Percentiles rank a stretch among this genome's conserved stretches.
Conservation (phyloP, 1,140 invertebrate species). For the Temnothorax longispinosus region DNA sequence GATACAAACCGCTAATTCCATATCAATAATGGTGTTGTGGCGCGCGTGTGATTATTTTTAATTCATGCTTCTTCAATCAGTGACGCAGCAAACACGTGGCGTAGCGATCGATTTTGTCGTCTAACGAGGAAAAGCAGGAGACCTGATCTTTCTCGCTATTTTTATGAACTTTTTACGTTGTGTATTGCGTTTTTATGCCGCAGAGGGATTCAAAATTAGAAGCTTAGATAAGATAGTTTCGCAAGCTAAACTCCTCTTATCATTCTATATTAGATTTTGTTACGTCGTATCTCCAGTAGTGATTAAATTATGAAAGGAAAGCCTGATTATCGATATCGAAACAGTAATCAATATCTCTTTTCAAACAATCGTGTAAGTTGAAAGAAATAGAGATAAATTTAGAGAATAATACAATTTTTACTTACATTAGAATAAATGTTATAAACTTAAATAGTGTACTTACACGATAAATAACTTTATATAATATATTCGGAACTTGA, state of each 20-base stretch:
- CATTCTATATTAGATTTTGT: not conserved
- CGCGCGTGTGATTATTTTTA: slow-evolving; percentile 59
- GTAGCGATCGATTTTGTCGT: slow-evolving; percentile 51
- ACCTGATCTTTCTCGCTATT: slow-evolving; percentile 42
- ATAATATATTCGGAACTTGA: not conserved
- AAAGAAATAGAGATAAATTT: not conserved
- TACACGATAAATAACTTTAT: not conserved
- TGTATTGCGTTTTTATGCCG: slow-evolving; percentile 21
- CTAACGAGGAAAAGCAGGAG: slow-evolving; percentile 36
- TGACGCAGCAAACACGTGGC: slow-evolving; percentile 56
- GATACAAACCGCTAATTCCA: slow-evolving; percentile 32
- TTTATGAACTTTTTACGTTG: slow-evolving; percentile 48
- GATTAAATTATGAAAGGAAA: not conserved
- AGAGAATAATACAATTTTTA: not conserved
- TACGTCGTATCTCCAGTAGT: not conserved
- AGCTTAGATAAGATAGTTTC: slow-evolving; percentile 15
- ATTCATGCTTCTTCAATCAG: slow-evolving; percentile 51
- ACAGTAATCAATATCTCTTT: not conserved
- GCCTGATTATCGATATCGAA: not conserved
- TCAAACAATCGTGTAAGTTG: not conserved
- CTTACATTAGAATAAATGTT: not conserved
- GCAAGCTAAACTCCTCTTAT: not conserved
- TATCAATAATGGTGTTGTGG: slow-evolving; percentile 24
- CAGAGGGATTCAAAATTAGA: slow-evolving; percentile 39
- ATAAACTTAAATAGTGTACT: not conserved